A percentile compares a stretch with the other conserved stretches of the same genome.
phyloP scores from a whole-genome alignment of 2,888 invertebrate genomes.

The Tubulanus polymorphus region DNA sequence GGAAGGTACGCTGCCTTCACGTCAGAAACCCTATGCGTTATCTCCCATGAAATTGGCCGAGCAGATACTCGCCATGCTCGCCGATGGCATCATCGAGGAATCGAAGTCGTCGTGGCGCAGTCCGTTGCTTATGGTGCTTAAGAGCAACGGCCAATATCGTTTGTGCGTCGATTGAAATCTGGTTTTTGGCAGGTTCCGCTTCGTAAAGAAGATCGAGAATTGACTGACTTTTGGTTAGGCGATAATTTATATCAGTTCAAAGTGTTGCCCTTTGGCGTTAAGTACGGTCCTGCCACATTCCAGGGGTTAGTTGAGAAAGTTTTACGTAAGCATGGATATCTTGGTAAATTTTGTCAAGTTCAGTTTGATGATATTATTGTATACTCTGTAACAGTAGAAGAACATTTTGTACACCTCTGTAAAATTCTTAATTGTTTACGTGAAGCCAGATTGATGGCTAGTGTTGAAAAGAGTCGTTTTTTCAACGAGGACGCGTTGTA shows the following conservation, averaged over 20 bases:
- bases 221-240: constrained; percentile 11
- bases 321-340: no score
- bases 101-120: no score
- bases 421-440: not conserved
- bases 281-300: constrained; percentile 9
- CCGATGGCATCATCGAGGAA: no score
- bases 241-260: constrained; percentile 9
- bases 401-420: not conserved
- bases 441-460: no score
- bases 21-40: not conserved
- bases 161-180: no score
- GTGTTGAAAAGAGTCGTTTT: no score
- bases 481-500: no score
- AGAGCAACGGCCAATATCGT: no score
- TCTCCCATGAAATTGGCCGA: no score
- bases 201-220: constrained; percentile 8
- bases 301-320: constrained; percentile 8
- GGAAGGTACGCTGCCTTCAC: not conserved
- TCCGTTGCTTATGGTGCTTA: no score
- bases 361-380: constrained; percentile 4
- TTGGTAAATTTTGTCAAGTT: no score
- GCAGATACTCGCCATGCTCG: no score
- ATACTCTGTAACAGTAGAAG: not conserved
- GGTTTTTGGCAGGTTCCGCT: constrained; percentile 5
- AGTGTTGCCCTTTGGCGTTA: constrained; percentile 15